Conservation (phyloP, 2,888 invertebrate species). For the Phragmatobia fuliginosa region DNA sequence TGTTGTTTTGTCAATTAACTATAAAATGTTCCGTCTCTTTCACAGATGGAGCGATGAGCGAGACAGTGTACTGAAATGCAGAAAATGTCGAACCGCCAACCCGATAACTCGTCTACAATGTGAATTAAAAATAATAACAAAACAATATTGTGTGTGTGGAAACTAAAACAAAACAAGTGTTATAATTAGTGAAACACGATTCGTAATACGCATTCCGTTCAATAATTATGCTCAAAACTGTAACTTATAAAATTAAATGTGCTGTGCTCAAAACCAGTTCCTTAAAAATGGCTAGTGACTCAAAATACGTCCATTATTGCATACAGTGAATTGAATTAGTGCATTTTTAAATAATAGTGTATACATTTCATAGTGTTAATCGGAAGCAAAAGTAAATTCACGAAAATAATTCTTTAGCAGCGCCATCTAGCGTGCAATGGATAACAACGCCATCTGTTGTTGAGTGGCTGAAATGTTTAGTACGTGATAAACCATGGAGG, state of each 20-base stretch:
- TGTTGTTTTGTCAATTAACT: conserved; percentile 66
- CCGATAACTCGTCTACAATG: conserved; percentile 54
- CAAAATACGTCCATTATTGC: conserved; percentile 64
- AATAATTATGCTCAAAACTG: conserved; percentile 52
- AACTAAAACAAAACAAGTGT: conserved; percentile 32
- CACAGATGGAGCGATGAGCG: conserved; percentile 64
- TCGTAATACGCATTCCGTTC: conserved; percentile 50
- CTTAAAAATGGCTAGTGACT: conserved; percentile 72
- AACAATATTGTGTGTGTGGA: conserved; percentile 13
- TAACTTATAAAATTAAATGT: conserved; percentile 41
- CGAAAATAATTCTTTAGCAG: conserved; percentile 41
- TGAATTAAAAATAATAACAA: conserved; percentile 37
- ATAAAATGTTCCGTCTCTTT: conserved; percentile 68
- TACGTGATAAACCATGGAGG: conserved; percentile 73
- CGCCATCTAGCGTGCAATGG: conserved; percentile 40
- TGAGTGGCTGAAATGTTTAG: conserved; percentile 62
- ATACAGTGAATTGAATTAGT: conserved; percentile 69
- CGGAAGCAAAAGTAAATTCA: conserved; percentile 27
- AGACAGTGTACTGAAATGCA: conserved; percentile 47
- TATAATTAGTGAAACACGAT: conserved; percentile 31
- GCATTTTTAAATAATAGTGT: conserved; percentile 47
- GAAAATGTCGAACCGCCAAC: conserved; percentile 50
- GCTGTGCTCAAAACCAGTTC: conserved; percentile 65
- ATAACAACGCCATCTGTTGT: conserved; percentile 71
- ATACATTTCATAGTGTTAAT: conserved; percentile 37